These are phyloP conservation scores for Akabosia matsudoensis DNA, from an alignment of 1,140 invertebrate genomes.

Conservation along the genomic window DNA sequence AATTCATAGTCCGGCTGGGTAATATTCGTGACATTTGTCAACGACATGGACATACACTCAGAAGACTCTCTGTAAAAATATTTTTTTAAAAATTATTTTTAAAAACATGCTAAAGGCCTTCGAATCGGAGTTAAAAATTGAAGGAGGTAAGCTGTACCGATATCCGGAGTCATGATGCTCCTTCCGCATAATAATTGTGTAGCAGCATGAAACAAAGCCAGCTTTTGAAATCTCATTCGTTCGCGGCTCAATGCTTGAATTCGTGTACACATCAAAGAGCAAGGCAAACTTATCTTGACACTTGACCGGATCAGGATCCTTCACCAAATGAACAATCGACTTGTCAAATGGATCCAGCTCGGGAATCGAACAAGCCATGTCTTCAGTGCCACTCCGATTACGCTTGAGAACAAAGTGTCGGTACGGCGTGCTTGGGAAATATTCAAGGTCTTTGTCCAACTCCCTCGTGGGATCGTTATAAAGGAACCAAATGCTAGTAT, in stretches of 20 bases:
- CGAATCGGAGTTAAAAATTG: not conserved
- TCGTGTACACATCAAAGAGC: not conserved
- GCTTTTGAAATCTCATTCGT: not conserved
- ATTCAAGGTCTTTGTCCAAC: not conserved
- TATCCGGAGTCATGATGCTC: not conserved
- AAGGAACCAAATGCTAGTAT: not conserved
- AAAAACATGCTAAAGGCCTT: no score
- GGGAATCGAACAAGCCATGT: not conserved
- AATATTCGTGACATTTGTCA: not conserved
- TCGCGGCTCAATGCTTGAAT: not conserved
- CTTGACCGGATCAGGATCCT: not conserved
- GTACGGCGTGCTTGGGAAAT: not conserved
- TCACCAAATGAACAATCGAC: not conserved
- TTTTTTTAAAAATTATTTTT: not conserved
- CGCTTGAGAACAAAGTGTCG: no score
- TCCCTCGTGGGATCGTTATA: not conserved
- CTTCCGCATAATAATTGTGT: not conserved
- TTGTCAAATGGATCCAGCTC: not conserved
- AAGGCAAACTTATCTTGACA: not conserved
- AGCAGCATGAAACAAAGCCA: not conserved
- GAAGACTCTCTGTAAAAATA: not conserved
- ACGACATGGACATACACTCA: not conserved
- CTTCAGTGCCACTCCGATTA: not conserved
- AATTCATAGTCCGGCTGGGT: not conserved
- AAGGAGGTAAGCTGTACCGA: not conserved